Conservation (phyloP, 37 sponge, comb jelly and placozoan species). For the Spongilla lacustris region DNA sequence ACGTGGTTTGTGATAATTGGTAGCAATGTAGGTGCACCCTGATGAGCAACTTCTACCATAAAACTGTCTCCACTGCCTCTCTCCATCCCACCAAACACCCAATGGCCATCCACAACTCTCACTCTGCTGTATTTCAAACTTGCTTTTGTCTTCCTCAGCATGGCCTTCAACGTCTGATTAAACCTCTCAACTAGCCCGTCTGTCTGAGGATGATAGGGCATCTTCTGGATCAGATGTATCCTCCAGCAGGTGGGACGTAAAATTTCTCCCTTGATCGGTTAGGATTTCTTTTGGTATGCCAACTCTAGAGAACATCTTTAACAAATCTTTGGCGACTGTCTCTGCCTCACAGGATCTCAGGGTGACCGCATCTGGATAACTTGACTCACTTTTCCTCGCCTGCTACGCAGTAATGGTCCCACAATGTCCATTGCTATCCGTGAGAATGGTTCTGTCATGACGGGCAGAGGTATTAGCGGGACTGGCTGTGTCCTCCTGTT, state of each 20-base stretch:
- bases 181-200: too few species aligned
- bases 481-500: neutral
- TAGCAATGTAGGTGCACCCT: too few species aligned
- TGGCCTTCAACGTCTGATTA: neutral
- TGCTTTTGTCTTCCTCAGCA: neutral
- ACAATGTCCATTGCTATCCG: slow-evolving; percentile 26
- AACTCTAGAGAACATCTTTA: slow-evolving; percentile 2
- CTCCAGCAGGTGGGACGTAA: too few species aligned
- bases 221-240: slow-evolving; percentile 30
- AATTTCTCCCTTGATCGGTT: slow-evolving; percentile 42
- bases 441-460: slow-evolving; percentile 11
- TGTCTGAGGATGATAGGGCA: slow-evolving; percentile 22
- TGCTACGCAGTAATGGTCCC: too few species aligned
- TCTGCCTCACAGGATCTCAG: slow-evolving; percentile 23
- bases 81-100: slow-evolving; percentile 24
- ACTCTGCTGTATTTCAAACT: slow-evolving; percentile 10
- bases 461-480: slow-evolving; percentile 11
- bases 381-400: too few species aligned
- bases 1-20: too few species aligned
- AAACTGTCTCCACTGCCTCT: too few species aligned
- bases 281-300: slow-evolving; percentile 34
- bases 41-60: too few species aligned
- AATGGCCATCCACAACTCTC: slow-evolving; percentile 19
- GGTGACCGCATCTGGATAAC: slow-evolving; percentile 48
- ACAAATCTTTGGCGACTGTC: slow-evolving; percentile 1